Percentiles rank a stretch among this genome's conserved stretches.
These are phyloP conservation scores for Sander vitreus DNA, from an alignment of 2,113 vertebrate species.

Conservation along the genomic window DNA sequence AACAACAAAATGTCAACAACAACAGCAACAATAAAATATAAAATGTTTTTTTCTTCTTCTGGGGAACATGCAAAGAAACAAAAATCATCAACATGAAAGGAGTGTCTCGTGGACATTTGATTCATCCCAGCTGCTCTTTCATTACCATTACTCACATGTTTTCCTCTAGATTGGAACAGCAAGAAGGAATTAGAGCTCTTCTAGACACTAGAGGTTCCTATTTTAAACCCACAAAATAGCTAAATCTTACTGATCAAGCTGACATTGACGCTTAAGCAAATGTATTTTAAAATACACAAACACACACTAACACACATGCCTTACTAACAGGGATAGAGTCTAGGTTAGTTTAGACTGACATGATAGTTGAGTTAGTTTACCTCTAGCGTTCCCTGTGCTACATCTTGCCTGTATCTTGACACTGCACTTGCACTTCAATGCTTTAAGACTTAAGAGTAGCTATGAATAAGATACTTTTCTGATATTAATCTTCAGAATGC, in stretches of 20 bases:
- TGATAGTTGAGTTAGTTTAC: conserved; percentile 55
- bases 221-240: conserved; percentile 36
- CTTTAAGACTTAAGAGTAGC: conserved; percentile 44
- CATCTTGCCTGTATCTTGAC: conserved; percentile 48
- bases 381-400: conserved; percentile 51
- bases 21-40: conserved; percentile 23
- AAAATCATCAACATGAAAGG: conserved; percentile 4
- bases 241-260: conserved; percentile 30
- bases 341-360: conserved; percentile 48
- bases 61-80: conserved; percentile 9
- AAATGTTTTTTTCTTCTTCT: background rate
- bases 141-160: conserved; percentile 18
- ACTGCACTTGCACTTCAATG: conserved; percentile 56
- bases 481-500: conserved; percentile 42
- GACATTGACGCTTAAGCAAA: conserved; percentile 54
- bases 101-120: conserved; percentile 18
- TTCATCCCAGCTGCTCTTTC: conserved; percentile 19
- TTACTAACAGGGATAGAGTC: conserved; percentile 62
- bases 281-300: conserved; percentile 38
- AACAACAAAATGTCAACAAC: conserved; percentile 39
- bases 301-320: conserved; percentile 56
- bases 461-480: conserved; percentile 35
- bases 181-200: conserved; percentile 16
- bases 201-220: conserved; percentile 13
- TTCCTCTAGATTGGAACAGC: conserved; percentile 14